Base-by-base conservation (phyloP, 2,113 vertebrate species). In the Chloropsis hardwickii region DNA sequence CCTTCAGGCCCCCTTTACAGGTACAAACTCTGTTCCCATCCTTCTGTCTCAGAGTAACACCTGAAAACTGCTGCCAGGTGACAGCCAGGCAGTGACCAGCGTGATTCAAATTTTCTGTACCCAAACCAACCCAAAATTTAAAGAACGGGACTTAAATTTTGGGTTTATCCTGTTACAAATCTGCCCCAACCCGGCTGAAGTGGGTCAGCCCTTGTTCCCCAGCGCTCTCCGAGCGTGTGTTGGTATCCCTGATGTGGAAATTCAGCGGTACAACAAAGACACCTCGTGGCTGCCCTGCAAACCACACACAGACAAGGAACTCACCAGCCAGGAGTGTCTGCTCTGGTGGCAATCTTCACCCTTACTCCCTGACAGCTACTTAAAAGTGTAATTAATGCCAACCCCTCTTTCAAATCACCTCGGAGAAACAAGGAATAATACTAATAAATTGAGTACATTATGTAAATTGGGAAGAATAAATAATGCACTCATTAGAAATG, bases 231-330 rank as follows among this genome's bases (percentile, higher is more conserved):
- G 1, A 3, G 50, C 14, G 0, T 3, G 47, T 17, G 42, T 11
- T 5, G 31, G 39, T 2, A 5, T 11, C 60, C 6, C 44, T 24
- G 62, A 10, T 23, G 89, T 7, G 23, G 44, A 24, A 81, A 81
- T 97, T 92, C 45, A 40, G 76, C 74, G 69, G 97, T 50, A 10
- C 97, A 95, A 97, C 74, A 95, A 92, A 94, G 97, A 97, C 98
- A 97, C 65, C 98, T 98, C 57, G 97, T 97, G 98, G 98, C 83
- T 95, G 90, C 67, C 42, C 54, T 80, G 79, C 90, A 91, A 97
- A 97, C 25, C 33, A 3, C 95, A 94, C 17, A 5, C 6, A 1
- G 24, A 50, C 69, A 45, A 21, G 76, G 72, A 29, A 3, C 5
- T 19, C 10, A 0, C 24, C 47, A n/a, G 39, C 27, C 39, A 6